These are phyloP conservation scores for Plecturocebus donacophilus DNA, from an alignment of 2,113 vertebrate species.

Conservation along the genomic window DNA sequence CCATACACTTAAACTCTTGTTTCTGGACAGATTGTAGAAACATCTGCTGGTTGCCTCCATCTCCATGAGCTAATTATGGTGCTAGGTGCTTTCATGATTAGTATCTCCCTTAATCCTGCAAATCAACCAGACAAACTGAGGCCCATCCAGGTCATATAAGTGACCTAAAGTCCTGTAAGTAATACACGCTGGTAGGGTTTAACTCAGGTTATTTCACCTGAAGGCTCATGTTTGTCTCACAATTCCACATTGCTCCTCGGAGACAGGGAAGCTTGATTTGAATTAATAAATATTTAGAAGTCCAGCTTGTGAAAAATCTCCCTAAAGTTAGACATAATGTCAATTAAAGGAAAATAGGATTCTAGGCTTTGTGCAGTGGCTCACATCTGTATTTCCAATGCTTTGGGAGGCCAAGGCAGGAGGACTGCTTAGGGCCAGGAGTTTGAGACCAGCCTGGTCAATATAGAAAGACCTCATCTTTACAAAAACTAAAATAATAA, in stretches of 20 bases:
- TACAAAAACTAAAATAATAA: too few relatives aligned
- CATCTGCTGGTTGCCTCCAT: not conserved
- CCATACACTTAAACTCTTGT: not conserved
- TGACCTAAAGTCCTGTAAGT: not conserved
- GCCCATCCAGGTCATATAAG: not conserved
- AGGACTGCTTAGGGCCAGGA: too few relatives aligned
- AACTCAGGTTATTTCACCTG: not conserved
- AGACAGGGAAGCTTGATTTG: not conserved
- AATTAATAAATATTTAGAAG: slow-evolving; percentile 4
- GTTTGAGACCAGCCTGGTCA: too few relatives aligned
- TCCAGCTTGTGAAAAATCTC: not conserved
- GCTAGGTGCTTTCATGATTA: not conserved
- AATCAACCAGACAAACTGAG: not conserved
- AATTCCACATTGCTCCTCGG: not conserved
- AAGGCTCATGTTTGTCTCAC: not conserved
- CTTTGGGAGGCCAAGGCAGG: too few relatives aligned
- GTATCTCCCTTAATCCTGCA: not conserved
- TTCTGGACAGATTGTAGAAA: slow-evolving; percentile 12
- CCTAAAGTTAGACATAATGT: not conserved
- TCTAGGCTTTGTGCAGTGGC: not conserved
- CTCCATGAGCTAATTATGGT: not conserved
- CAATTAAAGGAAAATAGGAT: not conserved
- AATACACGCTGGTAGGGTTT: not conserved
- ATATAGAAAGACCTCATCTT: too few relatives aligned
- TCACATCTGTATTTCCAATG: too few relatives aligned